Conservation (phyloP, 1,140 invertebrate genomes). For the Heliothis subflexa region DNA sequence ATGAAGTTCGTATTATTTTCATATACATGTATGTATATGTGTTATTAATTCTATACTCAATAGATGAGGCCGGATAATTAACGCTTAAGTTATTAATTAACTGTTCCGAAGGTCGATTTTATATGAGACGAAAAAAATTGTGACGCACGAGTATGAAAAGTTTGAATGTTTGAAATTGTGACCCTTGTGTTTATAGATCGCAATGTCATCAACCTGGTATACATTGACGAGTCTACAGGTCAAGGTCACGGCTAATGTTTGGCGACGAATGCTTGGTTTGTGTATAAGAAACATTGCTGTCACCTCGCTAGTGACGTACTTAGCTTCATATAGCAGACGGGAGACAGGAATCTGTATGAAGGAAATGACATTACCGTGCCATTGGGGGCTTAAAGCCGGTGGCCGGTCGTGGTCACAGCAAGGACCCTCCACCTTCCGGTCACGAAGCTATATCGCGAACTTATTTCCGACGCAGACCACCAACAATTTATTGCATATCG, state of each 20-base stretch:
- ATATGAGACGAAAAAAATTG: neutral
- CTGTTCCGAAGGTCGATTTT: slow-evolving; percentile 17
- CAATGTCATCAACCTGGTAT: neutral
- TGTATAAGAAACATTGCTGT: neutral
- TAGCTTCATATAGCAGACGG: neutral
- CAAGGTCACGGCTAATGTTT: slow-evolving; percentile 6
- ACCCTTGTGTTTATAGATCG: neutral
- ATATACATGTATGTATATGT: neutral
- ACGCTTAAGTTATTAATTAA: slow-evolving; percentile 12
- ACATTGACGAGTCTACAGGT: neutral
- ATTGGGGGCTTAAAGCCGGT: slow-evolving; percentile 21
- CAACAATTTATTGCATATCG: slow-evolving; percentile 50
- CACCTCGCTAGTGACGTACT: neutral
- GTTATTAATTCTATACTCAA: neutral
- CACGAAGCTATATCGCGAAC: slow-evolving; percentile 49
- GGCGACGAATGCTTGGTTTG: neutral
- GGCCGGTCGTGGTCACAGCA: slow-evolving; percentile 49
- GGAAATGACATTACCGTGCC: slow-evolving; percentile 31
- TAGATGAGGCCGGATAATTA: slow-evolving; percentile 37
- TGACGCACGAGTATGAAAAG: neutral
- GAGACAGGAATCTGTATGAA: neutral
- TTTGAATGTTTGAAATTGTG: neutral
- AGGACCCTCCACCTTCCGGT: slow-evolving; percentile 56
- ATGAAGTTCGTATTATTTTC: slow-evolving; percentile 40
- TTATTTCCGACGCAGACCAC: slow-evolving; percentile 53